These are phyloP conservation scores for Oasisia sp. DNA, from an alignment of 2,888 invertebrate species.

Conservation along the genomic window DNA sequence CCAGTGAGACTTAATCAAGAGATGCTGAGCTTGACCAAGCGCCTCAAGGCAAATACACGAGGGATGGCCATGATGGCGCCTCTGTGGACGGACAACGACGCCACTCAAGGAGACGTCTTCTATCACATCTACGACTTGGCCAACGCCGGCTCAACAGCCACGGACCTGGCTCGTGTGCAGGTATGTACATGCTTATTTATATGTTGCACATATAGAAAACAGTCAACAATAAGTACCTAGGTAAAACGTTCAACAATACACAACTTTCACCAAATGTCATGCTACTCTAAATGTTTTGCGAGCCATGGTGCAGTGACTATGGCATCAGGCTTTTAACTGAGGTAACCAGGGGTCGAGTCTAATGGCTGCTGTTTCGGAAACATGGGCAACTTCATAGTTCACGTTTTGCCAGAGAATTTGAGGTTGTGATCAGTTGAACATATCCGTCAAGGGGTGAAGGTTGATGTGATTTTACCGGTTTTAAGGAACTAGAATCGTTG, in stretches of 20 bases:
- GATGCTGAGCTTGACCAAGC: neutral
- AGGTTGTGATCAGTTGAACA: no score
- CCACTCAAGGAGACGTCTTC: neutral
- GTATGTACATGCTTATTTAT: neutral
- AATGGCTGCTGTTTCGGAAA: no score
- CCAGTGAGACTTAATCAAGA: neutral
- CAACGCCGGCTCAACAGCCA: neutral
- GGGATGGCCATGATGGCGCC: neutral
- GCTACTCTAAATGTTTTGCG: no score
- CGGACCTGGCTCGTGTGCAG: neutral
- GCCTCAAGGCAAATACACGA: neutral
- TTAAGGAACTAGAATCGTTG: no score
- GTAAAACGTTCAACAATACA: neutral
- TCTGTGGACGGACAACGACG: neutral
- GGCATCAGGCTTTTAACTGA: no score
- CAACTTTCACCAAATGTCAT: no score
- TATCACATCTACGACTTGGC: neutral
- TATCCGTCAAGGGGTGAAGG: no score
- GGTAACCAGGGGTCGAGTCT: no score
- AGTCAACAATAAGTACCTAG: neutral
- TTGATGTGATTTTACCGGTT: no score
- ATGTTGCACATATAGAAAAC: neutral
- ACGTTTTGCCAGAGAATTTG: no score
- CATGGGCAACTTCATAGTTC: no score
- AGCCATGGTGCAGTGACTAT: no score